These are phyloP conservation scores for Campaea margaritaria DNA, from an alignment of 2,888 invertebrate genomes.

Conservation along the genomic window DNA sequence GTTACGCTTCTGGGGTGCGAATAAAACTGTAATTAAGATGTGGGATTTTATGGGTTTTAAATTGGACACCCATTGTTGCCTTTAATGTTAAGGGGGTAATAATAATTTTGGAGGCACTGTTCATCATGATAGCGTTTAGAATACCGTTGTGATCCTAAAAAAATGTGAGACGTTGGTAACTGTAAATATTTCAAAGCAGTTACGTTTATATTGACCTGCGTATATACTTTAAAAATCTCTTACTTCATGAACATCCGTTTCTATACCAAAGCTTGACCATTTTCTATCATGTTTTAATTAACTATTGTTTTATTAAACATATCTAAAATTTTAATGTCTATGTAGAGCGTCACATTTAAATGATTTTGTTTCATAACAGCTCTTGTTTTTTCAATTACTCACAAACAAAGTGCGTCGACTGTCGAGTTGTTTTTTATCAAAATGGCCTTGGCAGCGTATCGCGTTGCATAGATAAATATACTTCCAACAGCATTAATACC, in stretches of 20 bases:
- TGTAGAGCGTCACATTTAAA: neutral
- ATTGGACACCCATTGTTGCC: slow-evolving; percentile 63
- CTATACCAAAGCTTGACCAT: too few species aligned
- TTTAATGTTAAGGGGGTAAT: slow-evolving; percentile 35
- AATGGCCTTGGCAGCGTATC: slow-evolving; percentile 38
- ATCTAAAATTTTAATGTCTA: neutral
- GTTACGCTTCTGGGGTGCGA: slow-evolving; percentile 64
- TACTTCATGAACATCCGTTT: too few species aligned
- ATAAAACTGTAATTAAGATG: slow-evolving; percentile 70
- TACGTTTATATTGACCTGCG: too few species aligned
- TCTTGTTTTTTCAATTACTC: slow-evolving; percentile 4
- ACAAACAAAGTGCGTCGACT: slow-evolving; percentile 23
- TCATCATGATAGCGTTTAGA: slow-evolving; percentile 13
- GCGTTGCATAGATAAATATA: slow-evolving; percentile 29
- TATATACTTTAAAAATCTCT: too few species aligned
- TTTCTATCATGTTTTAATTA: too few species aligned
- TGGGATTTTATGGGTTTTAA: slow-evolving; percentile 67
- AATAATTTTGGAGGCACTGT: slow-evolving; percentile 25
- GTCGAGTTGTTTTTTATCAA: slow-evolving; percentile 37
- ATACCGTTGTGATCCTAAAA: neutral
- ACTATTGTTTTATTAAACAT: too few species aligned
- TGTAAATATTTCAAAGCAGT: too few species aligned
- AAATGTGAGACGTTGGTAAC: too few species aligned
- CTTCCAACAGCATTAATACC: neutral
- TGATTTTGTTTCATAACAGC: too few species aligned